phyloP scores from a whole-genome alignment of 2,113 vertebrate species.

The Pongo pygmaeus region DNA sequence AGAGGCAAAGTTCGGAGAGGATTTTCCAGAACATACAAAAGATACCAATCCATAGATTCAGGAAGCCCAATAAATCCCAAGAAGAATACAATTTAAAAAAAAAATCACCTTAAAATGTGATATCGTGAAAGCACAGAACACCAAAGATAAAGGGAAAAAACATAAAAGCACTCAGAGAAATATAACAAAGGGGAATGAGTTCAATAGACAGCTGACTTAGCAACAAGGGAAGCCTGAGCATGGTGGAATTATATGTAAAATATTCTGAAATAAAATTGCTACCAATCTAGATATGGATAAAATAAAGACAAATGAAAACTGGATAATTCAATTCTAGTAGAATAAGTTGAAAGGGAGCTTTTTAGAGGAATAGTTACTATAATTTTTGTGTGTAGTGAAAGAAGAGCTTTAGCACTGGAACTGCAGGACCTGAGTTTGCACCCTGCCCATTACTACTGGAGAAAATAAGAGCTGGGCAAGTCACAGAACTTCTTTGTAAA shows the following conservation, averaged over 20 bases:
- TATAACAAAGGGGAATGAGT: not conserved
- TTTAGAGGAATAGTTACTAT: too few relatives aligned
- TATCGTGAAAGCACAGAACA: not conserved
- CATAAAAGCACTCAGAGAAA: not conserved
- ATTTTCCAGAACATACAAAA: not conserved
- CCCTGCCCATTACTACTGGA: not conserved
- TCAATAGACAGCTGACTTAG: not conserved
- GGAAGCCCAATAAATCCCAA: not conserved
- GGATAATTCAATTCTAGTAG: not conserved
- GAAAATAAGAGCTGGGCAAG: not conserved
- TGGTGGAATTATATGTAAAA: not conserved
- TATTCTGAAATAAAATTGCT: not conserved
- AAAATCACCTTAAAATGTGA: not conserved
- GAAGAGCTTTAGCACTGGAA: not conserved
- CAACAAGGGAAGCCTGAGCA: not conserved
- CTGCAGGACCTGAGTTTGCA: not conserved
- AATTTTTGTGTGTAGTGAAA: not conserved
- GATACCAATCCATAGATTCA: not conserved
- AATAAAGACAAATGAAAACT: not conserved
- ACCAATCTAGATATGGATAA: not conserved
- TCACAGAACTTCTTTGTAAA: not conserved
- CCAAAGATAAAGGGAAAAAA: not conserved
- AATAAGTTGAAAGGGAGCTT: not conserved
- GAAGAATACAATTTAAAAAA: not conserved
- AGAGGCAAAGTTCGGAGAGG: not conserved